These are phyloP conservation scores for Pocillopora verrucosa DNA, from an alignment of 64 coral and sea anemone species.

Conservation along the genomic window DNA sequence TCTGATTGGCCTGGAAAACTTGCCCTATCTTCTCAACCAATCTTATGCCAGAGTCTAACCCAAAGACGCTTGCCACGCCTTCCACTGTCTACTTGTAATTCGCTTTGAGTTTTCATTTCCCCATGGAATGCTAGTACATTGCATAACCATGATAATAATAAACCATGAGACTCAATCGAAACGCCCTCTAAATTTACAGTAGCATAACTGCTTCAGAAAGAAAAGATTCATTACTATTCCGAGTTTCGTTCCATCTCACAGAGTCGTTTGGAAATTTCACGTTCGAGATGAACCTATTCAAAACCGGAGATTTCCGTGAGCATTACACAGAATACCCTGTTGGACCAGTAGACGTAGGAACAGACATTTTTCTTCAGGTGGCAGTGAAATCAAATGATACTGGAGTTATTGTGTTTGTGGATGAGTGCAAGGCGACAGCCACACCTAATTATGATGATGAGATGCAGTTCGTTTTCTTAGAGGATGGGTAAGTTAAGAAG, in stretches of 20 bases:
- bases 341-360: constrained; percentile 33
- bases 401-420: constrained; percentile 38
- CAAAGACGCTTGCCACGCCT: too few relatives aligned
- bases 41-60: too few relatives aligned
- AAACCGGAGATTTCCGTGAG: constrained; percentile 55
- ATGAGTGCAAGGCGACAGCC: constrained; percentile 64
- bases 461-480: constrained; percentile 62
- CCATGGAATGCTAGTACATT: too few relatives aligned
- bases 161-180: too few relatives aligned
- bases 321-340: constrained; percentile 58
- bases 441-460: constrained; percentile 42
- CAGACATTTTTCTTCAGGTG: constrained; percentile 62
- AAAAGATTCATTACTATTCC: too few relatives aligned
- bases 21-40: too few relatives aligned
- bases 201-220: too few relatives aligned
- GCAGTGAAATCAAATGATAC: constrained; percentile 51
- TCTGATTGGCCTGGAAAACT: too few relatives aligned
- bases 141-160: too few relatives aligned
- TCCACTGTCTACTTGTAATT: too few relatives aligned
- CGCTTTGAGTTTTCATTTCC: too few relatives aligned
- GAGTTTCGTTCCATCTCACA: not conserved
- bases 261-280: constrained; percentile 83
- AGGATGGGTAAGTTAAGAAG: constrained; percentile 58
- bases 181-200: too few relatives aligned
- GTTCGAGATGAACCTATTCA: constrained; percentile 82